A percentile compares a stretch with the other conserved stretches of the same genome.
These are phyloP conservation scores for Oscheius sp. DNA, from an alignment of 1,140 invertebrate species.

Conservation along the genomic window DNA sequence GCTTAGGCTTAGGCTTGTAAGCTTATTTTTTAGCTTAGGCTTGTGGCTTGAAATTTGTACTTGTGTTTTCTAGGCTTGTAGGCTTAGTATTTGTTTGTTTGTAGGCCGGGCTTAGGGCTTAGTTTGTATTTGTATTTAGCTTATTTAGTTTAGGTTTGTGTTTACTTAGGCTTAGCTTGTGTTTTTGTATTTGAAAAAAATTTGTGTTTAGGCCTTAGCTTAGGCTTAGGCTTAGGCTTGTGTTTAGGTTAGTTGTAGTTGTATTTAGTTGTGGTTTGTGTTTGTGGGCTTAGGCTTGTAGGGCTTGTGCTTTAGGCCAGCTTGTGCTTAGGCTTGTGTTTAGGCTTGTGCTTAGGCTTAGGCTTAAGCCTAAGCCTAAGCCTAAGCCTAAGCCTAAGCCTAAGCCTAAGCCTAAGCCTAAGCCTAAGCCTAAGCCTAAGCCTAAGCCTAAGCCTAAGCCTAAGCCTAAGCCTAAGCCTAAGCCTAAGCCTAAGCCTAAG, in stretches of 20 bases:
- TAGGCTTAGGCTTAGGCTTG: conserved; percentile 16
- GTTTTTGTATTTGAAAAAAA: neutral
- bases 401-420: neutral
- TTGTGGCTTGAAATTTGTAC: neutral
- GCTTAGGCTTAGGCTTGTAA: conserved; percentile 12
- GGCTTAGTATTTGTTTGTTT: neutral
- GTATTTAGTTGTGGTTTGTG: too few relatives aligned
- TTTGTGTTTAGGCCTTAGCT: neutral
- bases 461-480: neutral
- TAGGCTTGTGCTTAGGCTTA: conserved; percentile 12
- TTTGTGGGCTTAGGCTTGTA: too few relatives aligned
- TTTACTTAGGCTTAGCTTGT: conserved; percentile 3
- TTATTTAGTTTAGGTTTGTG: neutral
- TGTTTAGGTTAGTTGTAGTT: too few relatives aligned
- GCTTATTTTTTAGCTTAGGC: conserved; percentile 4
- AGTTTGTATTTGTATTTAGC: neutral
- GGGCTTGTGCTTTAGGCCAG: neutral
- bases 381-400: neutral
- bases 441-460: neutral
- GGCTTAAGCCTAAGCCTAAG: conserved; percentile 6
- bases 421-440: neutral
- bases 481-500: neutral
- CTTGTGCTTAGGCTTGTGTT: conserved; percentile 2
- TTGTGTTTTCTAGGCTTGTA: conserved; percentile 6
- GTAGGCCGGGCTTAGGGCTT: neutral